Evolutionary conservation across 2,797 vertebrate species (phyloP).

Genomic region (Esox masquinongy): DNA sequence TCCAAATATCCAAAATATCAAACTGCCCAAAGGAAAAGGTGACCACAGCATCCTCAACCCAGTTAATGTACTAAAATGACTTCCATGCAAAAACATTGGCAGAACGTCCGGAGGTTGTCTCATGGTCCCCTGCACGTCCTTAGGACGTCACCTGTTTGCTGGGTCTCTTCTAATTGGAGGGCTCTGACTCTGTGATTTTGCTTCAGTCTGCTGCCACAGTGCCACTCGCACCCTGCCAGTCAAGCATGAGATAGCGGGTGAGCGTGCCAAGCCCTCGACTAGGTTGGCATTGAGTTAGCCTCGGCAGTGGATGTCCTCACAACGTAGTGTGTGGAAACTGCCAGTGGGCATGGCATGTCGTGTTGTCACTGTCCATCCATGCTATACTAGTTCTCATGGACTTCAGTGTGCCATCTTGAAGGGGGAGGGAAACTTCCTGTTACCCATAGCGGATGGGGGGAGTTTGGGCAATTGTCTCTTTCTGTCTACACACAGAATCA

Average conservation of each 20-base stretch:
- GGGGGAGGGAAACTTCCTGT: slow-evolving; percentile 18
- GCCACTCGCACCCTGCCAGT: slow-evolving; percentile 48
- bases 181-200: slow-evolving; percentile 49
- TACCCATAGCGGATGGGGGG: not conserved
- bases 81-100: not conserved
- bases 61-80: not conserved
- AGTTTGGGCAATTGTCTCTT: not conserved
- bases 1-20: not conserved
- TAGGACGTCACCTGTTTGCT: too few species aligned
- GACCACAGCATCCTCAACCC: not conserved
- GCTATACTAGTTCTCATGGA: slow-evolving; percentile 71
- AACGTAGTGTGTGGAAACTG: slow-evolving; percentile 76
- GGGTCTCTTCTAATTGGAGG: slow-evolving; percentile 37
- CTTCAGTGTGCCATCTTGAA: slow-evolving; percentile 68
- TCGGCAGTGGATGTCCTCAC: slow-evolving; percentile 78
- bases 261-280: slow-evolving; percentile 70
- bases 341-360: slow-evolving; percentile 80
- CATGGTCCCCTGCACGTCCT: too few species aligned
- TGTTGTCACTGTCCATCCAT: slow-evolving; percentile 76
- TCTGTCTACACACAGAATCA: not conserved
- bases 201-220: slow-evolving; percentile 46
- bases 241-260: slow-evolving; percentile 69
- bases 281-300: slow-evolving; percentile 76
- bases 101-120: too few species aligned
- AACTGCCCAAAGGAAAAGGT: not conserved